Conservation (phyloP, 2,888 invertebrate species). For the Amiota minor region DNA sequence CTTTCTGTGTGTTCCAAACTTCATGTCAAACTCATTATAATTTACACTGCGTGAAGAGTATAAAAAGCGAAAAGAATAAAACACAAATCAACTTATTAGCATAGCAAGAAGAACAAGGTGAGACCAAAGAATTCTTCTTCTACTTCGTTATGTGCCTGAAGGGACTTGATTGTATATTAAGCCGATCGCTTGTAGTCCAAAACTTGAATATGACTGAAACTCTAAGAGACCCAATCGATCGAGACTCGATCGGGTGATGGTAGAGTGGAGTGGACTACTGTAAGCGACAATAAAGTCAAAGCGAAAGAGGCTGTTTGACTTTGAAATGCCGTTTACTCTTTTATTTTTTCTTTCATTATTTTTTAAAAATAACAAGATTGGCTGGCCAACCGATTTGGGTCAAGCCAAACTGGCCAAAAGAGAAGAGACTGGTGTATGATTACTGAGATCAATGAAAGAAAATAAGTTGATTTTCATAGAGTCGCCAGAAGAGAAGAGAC, state of each 20-base stretch:
- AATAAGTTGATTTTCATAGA: neutral
- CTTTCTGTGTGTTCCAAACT: too few relatives aligned
- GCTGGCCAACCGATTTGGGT: slow-evolving; percentile 19
- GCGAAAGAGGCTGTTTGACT: slow-evolving; percentile 13
- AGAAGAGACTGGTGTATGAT: neutral
- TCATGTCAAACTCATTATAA: too few relatives aligned
- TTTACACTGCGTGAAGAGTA: too few relatives aligned
- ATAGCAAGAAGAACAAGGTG: neutral
- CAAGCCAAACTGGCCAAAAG: slow-evolving; percentile 21
- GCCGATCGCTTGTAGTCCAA: neutral
- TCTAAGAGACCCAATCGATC: too few relatives aligned
- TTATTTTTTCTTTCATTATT: slow-evolving; percentile 6
- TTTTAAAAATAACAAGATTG: neutral
- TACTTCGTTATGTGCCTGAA: neutral
- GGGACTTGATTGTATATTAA: too few relatives aligned
- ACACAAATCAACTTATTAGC: slow-evolving; percentile 9
- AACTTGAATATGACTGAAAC: too few relatives aligned
- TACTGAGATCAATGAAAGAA: slow-evolving; percentile 4
- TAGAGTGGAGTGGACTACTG: neutral
- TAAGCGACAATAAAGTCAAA: neutral
- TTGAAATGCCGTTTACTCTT: slow-evolving; percentile 2
- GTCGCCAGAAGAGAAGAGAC: neutral
- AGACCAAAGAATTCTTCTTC: too few relatives aligned
- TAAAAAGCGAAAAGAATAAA: slow-evolving; percentile 13
- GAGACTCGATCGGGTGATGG: too few relatives aligned